phyloP scores from a whole-genome alignment of 2,797 vertebrate species.

The Bradypodion ventrale region DNA sequence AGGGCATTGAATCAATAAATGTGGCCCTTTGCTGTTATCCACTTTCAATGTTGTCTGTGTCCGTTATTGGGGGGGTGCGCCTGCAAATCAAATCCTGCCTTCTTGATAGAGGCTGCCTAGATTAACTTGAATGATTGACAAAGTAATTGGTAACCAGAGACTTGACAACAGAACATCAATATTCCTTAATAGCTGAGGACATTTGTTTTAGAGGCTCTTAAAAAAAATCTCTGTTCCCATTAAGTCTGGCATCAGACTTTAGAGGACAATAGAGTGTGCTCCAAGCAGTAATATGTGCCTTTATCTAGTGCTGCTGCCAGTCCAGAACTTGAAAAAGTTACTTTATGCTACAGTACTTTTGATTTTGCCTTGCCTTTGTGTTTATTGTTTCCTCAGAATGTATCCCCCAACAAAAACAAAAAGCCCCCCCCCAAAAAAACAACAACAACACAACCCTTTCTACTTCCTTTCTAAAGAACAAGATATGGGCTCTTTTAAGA shows the following conservation, averaged over 20 bases:
- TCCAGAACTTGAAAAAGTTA: not conserved
- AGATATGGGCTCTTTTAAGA: not conserved
- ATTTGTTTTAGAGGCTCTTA: not conserved
- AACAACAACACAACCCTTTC: no score
- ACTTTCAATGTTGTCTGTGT: no score
- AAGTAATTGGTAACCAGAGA: not conserved
- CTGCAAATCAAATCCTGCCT: not conserved
- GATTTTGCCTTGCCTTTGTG: no score
- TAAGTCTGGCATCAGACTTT: not conserved
- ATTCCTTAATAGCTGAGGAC: not conserved
- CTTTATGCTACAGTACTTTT: no score
- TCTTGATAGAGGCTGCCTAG: not conserved
- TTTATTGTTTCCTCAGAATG: not conserved
- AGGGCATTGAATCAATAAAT: no score
- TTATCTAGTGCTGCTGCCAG: not conserved
- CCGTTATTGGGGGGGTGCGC: no score
- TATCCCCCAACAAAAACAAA: not conserved
- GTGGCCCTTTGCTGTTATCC: no score
- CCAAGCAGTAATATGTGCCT: not conserved
- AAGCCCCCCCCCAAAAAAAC: no score
- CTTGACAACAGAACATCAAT: not conserved
- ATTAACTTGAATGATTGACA: not conserved
- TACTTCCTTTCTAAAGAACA: not conserved
- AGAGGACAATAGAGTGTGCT: not conserved
- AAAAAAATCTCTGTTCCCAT: not conserved